Evolutionary conservation across 2,888 invertebrate species (phyloP).

Genomic region (Sabatieria punctata): DNA sequence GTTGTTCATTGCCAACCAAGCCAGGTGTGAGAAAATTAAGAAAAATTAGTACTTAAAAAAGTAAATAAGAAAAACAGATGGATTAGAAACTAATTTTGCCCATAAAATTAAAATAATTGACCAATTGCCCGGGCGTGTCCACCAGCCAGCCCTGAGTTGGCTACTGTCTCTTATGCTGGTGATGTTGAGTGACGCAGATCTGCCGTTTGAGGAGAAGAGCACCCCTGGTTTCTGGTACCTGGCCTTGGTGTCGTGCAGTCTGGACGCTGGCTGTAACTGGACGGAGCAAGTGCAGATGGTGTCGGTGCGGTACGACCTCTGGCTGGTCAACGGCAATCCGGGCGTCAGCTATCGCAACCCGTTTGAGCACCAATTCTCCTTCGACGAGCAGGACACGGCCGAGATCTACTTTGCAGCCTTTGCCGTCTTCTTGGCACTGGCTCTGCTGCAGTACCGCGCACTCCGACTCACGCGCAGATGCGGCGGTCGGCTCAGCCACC

Average conservation of each 20-base stretch:
- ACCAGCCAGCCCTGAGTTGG: too few relatives aligned
- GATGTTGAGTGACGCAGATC: too few relatives aligned
- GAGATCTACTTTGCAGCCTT: conserved; percentile 59
- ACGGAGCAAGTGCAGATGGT: conserved; percentile 6
- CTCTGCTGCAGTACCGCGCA: conserved; percentile 78
- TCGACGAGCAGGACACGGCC: conserved; percentile 69
- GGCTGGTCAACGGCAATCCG: conserved; percentile 90
- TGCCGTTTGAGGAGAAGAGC: background rate
- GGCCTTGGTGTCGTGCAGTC: conserved; percentile 1
- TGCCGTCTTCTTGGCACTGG: conserved; percentile 59
- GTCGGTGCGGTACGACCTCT: conserved; percentile 63
- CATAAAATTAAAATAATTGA: too few relatives aligned
- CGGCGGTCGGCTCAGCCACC: too few relatives aligned
- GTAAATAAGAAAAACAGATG: too few relatives aligned
- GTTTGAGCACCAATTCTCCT: conserved; percentile 83
- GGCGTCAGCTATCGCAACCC: conserved; percentile 55
- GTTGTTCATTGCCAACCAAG: too few relatives aligned
- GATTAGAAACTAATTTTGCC: too few relatives aligned
- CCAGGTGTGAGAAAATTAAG: too few relatives aligned
- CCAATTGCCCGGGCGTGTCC: too few relatives aligned
- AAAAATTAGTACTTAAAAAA: too few relatives aligned
- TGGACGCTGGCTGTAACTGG: conserved; percentile 6
- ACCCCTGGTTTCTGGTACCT: background rate
- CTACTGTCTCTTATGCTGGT: too few relatives aligned
- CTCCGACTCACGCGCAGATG: conserved; percentile 33